Percentiles rank a stretch among this genome's conserved stretches.
phyloP scores from a whole-genome alignment of 2,797 vertebrate genomes.

The Lemur catta region DNA sequence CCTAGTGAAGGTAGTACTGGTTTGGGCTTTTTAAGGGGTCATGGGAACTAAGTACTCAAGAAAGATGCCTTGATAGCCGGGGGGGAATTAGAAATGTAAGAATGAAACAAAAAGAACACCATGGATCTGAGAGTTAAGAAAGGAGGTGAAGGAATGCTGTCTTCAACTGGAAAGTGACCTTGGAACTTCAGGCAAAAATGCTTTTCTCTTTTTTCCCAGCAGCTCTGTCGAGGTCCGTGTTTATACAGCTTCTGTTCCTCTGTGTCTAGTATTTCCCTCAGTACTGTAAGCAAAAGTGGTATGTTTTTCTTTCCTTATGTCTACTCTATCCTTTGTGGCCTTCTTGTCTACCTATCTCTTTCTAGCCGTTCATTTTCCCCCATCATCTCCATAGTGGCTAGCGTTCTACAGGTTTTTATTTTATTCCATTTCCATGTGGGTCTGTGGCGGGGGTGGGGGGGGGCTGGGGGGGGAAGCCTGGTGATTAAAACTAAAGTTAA shows the following conservation, averaged over 20 bases:
- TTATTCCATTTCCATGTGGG: neutral
- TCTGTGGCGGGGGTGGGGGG: accelerated
- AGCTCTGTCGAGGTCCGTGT: slow-evolving; percentile 87
- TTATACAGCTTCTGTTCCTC: slow-evolving; percentile 89
- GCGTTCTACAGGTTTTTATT: neutral
- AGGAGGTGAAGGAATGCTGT: neutral
- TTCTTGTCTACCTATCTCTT: slow-evolving; percentile 46
- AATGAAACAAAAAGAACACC: neutral
- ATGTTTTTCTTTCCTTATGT: slow-evolving; percentile 84
- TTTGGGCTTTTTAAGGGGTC: neutral
- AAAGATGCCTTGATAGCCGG: neutral
- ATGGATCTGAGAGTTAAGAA: neutral
- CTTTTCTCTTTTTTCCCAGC: slow-evolving; percentile 83
- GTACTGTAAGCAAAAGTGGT: slow-evolving; percentile 89
- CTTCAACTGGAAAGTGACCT: neutral
- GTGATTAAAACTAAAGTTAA: neutral
- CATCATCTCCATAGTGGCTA: neutral
- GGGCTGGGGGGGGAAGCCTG: too few species aligned
- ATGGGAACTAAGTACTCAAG: neutral
- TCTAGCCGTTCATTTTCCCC: slow-evolving; percentile 7
- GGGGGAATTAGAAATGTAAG: neutral
- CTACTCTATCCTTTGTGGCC: slow-evolving; percentile 75
- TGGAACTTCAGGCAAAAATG: slow-evolving; percentile 68
- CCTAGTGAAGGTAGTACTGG: neutral
- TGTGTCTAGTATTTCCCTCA: slow-evolving; percentile 89